Evolutionary conservation across 2,113 vertebrate genomes (phyloP), one percentile per base, ranked within the genome.

Genomic region (Eptesicus fuscus): DNA sequence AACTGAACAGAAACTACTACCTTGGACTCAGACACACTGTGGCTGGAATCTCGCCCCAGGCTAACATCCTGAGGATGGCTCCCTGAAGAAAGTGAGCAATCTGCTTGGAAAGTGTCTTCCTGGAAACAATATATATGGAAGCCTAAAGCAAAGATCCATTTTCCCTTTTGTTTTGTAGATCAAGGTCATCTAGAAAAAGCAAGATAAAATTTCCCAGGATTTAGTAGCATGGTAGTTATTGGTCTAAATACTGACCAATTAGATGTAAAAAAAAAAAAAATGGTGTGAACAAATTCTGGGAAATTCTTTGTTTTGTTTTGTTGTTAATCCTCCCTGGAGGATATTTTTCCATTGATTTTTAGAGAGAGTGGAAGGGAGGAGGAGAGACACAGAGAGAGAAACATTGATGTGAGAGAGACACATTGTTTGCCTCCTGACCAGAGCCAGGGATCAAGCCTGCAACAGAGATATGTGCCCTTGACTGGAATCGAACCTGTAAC

Each of bases 181-280:
- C 63, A 87, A 16, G 25, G 13, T 87, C 40, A 71, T 32, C 91
- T 78, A 6, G 2, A 32, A 79, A 2, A 59, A 79, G 47, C 51
- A 79, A 74, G 42, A 87, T 59, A 25, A 49, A 17, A 56, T 71
- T 28, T 82, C 40, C 49, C 5, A 85, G 37, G 56, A 44, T 32
- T 91, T 30, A 87, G 32, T 8, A 93, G 22, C 40, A 47, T 47
- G 63, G 65, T 37, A n/a, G 67, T 83, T 78, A 32, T 59, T 71
- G 25, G 77, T 70, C 73, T 70, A 78, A 82, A 22, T 37, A 74
- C 35, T 82, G 44, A 53, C 17, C 67, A 63, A 10, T 67, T 35
- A 80, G 12, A 51, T 51, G 12, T 88, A 88, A 88, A 83, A 16
- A 88, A 53, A 93, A 93, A 61, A 88, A 53, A 88, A 93, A 51